Evolutionary conservation across 2,888 invertebrate species (phyloP), one percentile per base, ranked within the genome.

Genomic region (Folsomia candida): DNA sequence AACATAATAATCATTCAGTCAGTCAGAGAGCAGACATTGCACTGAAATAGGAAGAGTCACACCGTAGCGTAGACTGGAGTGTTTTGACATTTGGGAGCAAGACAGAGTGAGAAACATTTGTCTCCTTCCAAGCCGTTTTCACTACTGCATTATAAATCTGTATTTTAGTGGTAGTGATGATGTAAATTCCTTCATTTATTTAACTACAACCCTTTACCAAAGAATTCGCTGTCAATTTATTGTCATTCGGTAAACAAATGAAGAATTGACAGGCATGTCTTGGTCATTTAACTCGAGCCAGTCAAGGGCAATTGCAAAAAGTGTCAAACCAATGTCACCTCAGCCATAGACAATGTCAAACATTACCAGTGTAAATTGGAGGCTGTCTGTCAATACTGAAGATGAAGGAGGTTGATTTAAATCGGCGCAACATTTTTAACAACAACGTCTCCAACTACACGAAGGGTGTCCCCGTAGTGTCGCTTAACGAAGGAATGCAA

Each of bases 21-120:
- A n/a, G n/a, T n/a, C n/a, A 37, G 14, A 37, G 37, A 9, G 6
- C 14, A 37, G 37, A 37, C 37, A 14, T 37, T 37, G n/a, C n/a
- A n/a, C n/a, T n/a, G 4, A 37, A 4, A 37, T 9, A 14, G 37
- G 14, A 37, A 37, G 37, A 4, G 37, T 37, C 37, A 37, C 37
- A 37, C 37, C 6, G 14, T 37, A 14, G 37, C 6, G 6, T 14
- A 54, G 54, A n/a, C 54, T 14, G 54, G 67, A 74, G 67, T 69
- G 74, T 74, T 74, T 74, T 71, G 74, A 74, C 74, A 71, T 70
- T 71, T 67, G 67, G 25, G 51, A 64, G 51, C 37, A 64, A 64
- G 63, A 64, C 51, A 47, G 51, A 64, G 63, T 37, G 47, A 22
- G n/a, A 64, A n/a, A 37, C 51, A 64, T 64, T 64, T 64, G 25